phyloP scores from a whole-genome alignment of 2,797 vertebrate genomes.

The Dermochelys coriacea region DNA sequence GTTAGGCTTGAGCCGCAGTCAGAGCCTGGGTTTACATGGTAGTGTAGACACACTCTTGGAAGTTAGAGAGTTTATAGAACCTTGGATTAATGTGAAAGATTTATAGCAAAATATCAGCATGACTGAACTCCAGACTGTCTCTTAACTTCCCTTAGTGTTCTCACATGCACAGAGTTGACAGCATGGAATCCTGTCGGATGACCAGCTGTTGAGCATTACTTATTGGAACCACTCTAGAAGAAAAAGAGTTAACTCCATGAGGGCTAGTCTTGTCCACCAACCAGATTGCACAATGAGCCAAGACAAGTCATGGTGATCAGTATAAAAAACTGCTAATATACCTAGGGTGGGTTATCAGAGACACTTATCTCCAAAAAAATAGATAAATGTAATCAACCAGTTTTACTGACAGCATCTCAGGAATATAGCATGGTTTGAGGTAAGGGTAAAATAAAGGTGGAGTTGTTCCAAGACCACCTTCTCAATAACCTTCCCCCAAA shows the following conservation, averaged over 20 bases:
- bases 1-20: too few relatives aligned
- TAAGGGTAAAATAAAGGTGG: background rate
- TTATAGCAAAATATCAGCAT: background rate
- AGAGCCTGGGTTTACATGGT: too few relatives aligned
- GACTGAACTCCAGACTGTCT: background rate
- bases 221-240: background rate
- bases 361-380: too few relatives aligned
- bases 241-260: too few relatives aligned
- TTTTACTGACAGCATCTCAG: background rate
- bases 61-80: background rate
- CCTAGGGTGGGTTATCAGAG: too few relatives aligned
- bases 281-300: too few relatives aligned
- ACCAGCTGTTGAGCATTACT: background rate
- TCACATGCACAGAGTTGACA: background rate
- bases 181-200: background rate
- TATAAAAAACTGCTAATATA: too few relatives aligned
- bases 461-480: background rate
- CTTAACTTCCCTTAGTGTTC: fast-evolving
- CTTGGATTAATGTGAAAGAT: background rate
- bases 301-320: too few relatives aligned
- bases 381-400: background rate
- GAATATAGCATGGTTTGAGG: background rate
- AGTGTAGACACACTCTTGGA: too few relatives aligned
- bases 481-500: background rate
- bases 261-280: too few relatives aligned